Conservation (phyloP, 1,140 invertebrate genomes). For the Batillaria attramentaria region DNA sequence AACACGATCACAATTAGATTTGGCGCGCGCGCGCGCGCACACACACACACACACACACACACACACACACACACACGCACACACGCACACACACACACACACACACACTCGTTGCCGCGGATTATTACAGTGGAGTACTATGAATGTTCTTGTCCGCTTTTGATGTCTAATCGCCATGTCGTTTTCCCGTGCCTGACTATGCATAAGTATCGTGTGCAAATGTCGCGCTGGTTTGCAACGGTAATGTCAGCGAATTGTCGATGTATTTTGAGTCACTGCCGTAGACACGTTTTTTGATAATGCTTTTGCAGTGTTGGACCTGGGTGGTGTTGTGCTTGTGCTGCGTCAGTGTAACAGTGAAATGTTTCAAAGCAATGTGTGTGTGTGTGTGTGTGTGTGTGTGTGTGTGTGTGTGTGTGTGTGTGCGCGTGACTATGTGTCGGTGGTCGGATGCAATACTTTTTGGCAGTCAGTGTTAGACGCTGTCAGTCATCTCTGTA, state of each 20-base stretch:
- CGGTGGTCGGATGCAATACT: background rate
- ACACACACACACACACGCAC: background rate
- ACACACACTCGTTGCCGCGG: no score
- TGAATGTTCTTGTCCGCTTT: no score
- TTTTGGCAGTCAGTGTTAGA: no score
- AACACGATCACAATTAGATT: background rate
- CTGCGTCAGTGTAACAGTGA: background rate
- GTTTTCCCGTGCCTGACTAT: no score
- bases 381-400: conserved; percentile 13
- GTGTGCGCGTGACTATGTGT: background rate
- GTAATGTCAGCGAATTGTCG: no score
- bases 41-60: conserved; percentile 8
- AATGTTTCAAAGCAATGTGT: background rate
- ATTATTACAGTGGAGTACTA: no score
- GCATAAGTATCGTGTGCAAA: no score
- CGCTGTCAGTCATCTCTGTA: no score
- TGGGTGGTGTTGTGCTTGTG: background rate
- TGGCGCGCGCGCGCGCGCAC: background rate
- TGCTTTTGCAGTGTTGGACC: background rate
- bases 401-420: conserved; percentile 5
- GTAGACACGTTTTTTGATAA: no score
- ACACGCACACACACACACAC: conserved; percentile 7
- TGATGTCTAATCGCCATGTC: no score
- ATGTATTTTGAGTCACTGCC: background rate
- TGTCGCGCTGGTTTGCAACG: no score